phyloP scores from a whole-genome alignment of 1,140 invertebrate genomes.

The Heliconius nattereri region DNA sequence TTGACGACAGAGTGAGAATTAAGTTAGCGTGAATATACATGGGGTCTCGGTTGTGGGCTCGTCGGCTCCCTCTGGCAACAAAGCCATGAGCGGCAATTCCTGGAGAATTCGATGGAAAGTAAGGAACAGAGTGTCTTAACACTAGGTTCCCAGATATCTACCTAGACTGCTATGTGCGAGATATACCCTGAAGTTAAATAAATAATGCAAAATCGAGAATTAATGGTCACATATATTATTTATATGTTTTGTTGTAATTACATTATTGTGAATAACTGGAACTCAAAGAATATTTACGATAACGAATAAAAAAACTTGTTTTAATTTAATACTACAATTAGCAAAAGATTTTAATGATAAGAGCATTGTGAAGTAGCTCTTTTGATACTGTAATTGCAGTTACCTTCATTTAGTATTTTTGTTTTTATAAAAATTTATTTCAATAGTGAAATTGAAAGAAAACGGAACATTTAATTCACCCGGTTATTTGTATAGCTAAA shows the following conservation, averaged over 20 bases:
- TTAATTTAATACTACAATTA: background rate
- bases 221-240: too few species aligned
- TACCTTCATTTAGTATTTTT: conserved; percentile 34
- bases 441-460: conserved; percentile 31
- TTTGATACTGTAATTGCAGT: conserved; percentile 40
- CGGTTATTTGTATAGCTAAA: background rate
- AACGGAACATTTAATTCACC: conserved; percentile 14
- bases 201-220: too few species aligned
- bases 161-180: too few species aligned
- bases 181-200: too few species aligned
- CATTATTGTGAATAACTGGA: background rate
- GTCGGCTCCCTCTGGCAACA: too few species aligned
- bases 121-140: too few species aligned
- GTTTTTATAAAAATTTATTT: conserved; percentile 33
- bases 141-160: too few species aligned
- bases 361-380: conserved; percentile 19
- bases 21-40: background rate
- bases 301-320: background rate
- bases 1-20: background rate
- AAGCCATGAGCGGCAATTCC: too few species aligned
- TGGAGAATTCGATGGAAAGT: too few species aligned
- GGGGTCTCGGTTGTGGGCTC: too few species aligned
- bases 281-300: background rate
- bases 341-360: background rate
- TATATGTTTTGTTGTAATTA: too few species aligned